phyloP scores from a whole-genome alignment of 1,140 invertebrate species.

The Thrips palmi region DNA sequence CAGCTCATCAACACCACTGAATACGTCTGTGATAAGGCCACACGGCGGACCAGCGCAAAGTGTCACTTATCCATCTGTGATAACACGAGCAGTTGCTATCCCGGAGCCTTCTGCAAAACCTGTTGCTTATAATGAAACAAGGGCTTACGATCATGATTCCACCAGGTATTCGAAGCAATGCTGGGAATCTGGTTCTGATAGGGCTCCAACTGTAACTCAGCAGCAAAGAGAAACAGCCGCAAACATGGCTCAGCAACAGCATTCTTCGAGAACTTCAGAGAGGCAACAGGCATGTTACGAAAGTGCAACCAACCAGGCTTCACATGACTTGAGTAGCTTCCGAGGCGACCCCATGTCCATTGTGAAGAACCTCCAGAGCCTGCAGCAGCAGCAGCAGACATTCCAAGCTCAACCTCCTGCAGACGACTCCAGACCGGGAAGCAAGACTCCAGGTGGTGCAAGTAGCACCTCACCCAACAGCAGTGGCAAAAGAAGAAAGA shows the following conservation, averaged over 20 bases:
- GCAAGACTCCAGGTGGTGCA: slow-evolving; percentile 8
- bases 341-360: slow-evolving; percentile 53
- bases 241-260: slow-evolving; percentile 23
- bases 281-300: slow-evolving; percentile 34
- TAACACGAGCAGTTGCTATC: slow-evolving; percentile 44
- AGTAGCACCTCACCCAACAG: slow-evolving; percentile 3
- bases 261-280: slow-evolving; percentile 17
- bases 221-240: slow-evolving; percentile 19
- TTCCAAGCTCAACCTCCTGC: not conserved
- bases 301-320: slow-evolving; percentile 23
- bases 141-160: slow-evolving; percentile 32
- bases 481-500: slow-evolving; percentile 14
- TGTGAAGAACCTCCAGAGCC: slow-evolving; percentile 45
- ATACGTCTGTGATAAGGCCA: slow-evolving; percentile 41
- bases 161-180: slow-evolving; percentile 21
- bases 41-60: slow-evolving; percentile 30
- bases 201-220: not conserved
- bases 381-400: slow-evolving; percentile 12
- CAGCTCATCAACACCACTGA: slow-evolving; percentile 44
- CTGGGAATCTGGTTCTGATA: slow-evolving; percentile 19
- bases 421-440: slow-evolving; percentile 6
- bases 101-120: slow-evolving; percentile 34
- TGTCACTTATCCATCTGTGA: slow-evolving; percentile 50
- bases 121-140: slow-evolving; percentile 35
- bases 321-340: slow-evolving; percentile 50